Evolutionary conservation across 2,113 vertebrate genomes (phyloP).

Genomic region (Pelecanus crispus): DNA sequence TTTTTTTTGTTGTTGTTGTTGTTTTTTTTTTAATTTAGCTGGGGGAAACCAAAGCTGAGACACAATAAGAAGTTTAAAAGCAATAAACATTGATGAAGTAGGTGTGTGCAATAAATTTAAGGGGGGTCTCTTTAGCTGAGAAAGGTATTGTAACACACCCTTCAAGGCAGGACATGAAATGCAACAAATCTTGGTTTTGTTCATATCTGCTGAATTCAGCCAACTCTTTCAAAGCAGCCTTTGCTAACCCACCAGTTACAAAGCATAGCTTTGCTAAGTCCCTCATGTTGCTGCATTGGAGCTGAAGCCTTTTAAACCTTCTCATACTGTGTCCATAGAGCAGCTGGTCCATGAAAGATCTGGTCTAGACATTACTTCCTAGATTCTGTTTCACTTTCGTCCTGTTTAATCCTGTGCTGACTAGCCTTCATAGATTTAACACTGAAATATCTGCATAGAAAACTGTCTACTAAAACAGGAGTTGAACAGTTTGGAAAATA

Average conservation of each 20-base stretch:
- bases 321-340: neutral
- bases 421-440: neutral
- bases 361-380: neutral
- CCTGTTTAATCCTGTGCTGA: neutral
- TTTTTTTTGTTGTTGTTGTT: no score
- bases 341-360: neutral
- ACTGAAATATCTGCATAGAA: neutral
- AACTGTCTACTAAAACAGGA: neutral
- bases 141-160: neutral
- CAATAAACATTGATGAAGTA: neutral
- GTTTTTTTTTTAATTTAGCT: neutral
- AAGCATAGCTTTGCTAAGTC: neutral
- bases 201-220: neutral
- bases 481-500: neutral
- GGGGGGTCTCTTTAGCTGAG: neutral
- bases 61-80: neutral
- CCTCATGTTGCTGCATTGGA: neutral
- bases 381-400: neutral
- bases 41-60: neutral
- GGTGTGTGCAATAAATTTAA: neutral
- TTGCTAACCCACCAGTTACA: neutral
- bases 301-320: neutral
- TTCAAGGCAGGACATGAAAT: neutral
- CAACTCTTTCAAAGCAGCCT: neutral
- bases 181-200: neutral